phyloP scores from a whole-genome alignment of 64 coral and sea anemone genomes.

The Cladopsammia gracilis region DNA sequence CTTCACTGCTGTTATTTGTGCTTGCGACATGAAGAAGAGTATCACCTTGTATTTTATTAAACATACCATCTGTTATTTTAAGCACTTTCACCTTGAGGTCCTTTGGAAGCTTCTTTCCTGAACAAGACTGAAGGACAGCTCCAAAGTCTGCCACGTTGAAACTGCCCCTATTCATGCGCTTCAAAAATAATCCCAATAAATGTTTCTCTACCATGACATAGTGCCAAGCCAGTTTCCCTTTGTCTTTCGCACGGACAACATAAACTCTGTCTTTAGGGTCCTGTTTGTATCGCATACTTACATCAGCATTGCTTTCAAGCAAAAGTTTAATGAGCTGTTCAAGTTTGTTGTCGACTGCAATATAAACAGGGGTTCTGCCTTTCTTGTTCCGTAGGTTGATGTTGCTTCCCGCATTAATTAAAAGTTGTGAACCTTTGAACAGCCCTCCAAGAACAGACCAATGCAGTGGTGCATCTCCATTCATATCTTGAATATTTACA shows the following conservation, averaged over 20 bases:
- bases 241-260: constrained; percentile 17
- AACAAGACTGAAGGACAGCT: not conserved
- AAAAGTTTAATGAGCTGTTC: not conserved
- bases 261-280: not conserved
- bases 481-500: not conserved
- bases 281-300: not conserved
- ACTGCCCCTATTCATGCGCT: not conserved
- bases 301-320: not conserved
- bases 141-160: constrained; percentile 6
- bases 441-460: too few species aligned
- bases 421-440: too few species aligned
- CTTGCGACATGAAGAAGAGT: not conserved
- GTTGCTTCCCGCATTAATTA: too few species aligned
- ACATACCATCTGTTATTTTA: not conserved
- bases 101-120: not conserved
- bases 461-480: too few species aligned
- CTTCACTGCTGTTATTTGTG: not conserved
- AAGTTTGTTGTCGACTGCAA: not conserved
- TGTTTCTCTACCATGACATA: constrained; percentile 3
- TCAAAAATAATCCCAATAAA: not conserved
- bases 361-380: not conserved
- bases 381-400: too few species aligned
- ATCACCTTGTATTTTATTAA: not conserved
- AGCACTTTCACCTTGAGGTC: not conserved
- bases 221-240: not conserved